Percentiles rank a stretch among this genome's conserved stretches.
Conservation (phyloP, 2,113 vertebrate species). For the Gallinago jamesoni region DNA sequence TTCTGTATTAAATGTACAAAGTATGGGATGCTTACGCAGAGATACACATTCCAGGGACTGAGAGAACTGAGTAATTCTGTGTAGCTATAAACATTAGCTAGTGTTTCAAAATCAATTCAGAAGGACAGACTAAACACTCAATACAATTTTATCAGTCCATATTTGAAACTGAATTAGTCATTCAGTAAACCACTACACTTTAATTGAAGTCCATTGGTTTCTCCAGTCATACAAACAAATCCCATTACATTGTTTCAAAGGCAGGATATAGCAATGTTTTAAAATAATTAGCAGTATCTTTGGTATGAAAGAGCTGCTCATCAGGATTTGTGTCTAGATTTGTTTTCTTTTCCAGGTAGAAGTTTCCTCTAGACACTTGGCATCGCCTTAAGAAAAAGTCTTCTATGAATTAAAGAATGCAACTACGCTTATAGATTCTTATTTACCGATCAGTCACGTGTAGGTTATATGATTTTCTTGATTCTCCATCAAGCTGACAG, state of each 20-base stretch:
- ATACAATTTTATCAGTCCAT: not conserved
- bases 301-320: not conserved
- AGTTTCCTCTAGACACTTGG: not conserved
- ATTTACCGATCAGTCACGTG: not conserved
- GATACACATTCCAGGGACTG: not conserved
- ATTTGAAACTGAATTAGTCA: not conserved
- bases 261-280: not conserved
- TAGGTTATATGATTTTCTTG: not conserved
- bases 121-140: not conserved
- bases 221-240: conserved; percentile 5
- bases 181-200: not conserved
- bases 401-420: not conserved
- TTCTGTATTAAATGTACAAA: not conserved
- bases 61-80: not conserved
- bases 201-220: not conserved
- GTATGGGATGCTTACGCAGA: not conserved
- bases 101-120: not conserved
- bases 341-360: conserved; percentile 50
- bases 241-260: not conserved
- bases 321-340: not conserved
- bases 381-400: not conserved
- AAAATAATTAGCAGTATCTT: not conserved
- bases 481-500: not conserved
- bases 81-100: not conserved
- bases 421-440: not conserved